Conservation (phyloP, 1,140 invertebrate species). For the Cotesia chilonis region DNA sequence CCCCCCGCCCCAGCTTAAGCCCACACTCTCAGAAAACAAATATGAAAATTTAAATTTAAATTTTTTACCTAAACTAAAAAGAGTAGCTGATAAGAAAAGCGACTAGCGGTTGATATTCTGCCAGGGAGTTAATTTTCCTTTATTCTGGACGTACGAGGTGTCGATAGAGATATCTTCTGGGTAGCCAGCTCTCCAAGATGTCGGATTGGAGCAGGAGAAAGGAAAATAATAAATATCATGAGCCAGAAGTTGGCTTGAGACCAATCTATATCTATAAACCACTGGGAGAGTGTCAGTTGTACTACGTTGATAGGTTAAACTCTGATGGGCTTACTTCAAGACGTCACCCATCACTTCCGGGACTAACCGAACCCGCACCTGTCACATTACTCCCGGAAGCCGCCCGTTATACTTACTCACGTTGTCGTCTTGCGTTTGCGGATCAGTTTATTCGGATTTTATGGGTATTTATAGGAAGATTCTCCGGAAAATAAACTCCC, state of each 20-base stretch:
- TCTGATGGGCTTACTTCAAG: constrained; percentile 51
- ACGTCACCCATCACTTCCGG: constrained; percentile 53
- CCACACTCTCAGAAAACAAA: too few relatives aligned
- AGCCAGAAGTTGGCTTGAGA: constrained; percentile 50
- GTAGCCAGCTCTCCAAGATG: not conserved
- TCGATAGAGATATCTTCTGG: constrained; percentile 10
- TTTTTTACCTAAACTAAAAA: not conserved
- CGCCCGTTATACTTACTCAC: not conserved
- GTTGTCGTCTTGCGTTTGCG: not conserved
- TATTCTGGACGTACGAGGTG: not conserved
- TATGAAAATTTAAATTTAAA: too few relatives aligned
- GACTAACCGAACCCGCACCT: constrained; percentile 16
- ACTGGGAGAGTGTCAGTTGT: constrained; percentile 17
- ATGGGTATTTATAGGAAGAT: too few relatives aligned
- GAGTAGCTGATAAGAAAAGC: not conserved
- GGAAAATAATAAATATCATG: not conserved
- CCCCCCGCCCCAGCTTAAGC: too few relatives aligned
- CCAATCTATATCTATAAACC: constrained; percentile 46
- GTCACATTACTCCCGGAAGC: too few relatives aligned
- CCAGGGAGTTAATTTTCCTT: constrained; percentile 12
- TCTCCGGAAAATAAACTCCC: too few relatives aligned
- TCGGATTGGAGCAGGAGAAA: not conserved
- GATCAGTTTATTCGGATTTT: not conserved
- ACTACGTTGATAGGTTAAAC: constrained; percentile 36
- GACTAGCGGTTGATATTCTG: not conserved